These are phyloP conservation scores for Noctua janthe DNA, from an alignment of 2,888 invertebrate genomes.

Conservation along the genomic window DNA sequence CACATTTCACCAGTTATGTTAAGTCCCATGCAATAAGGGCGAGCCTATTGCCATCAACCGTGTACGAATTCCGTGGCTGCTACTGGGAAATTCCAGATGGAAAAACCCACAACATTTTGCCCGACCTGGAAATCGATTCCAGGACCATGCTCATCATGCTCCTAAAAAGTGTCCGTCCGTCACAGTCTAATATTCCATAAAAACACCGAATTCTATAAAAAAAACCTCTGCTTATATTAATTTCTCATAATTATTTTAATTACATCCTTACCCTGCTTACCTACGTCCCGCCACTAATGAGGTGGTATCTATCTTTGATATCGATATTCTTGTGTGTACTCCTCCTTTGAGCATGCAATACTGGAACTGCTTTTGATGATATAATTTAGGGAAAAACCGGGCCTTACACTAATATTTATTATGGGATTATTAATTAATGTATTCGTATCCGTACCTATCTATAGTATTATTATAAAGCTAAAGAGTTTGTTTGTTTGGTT, in stretches of 20 bases:
- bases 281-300: conserved; percentile 54
- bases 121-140: too few species aligned
- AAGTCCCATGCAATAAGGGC: too few species aligned
- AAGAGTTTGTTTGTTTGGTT: too few species aligned
- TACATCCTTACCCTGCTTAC: conserved; percentile 14
- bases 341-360: conserved; percentile 51
- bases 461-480: too few species aligned
- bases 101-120: too few species aligned
- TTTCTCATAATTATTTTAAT: conserved; percentile 18
- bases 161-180: too few species aligned
- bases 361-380: conserved; percentile 33
- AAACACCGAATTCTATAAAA: neutral
- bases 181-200: neutral
- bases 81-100: too few species aligned
- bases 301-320: conserved; percentile 65
- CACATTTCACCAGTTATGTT: too few species aligned
- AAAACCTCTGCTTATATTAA: neutral
- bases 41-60: too few species aligned
- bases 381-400: too few species aligned
- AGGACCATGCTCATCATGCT: too few species aligned
- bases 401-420: neutral
- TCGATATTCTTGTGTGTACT: conserved; percentile 63
- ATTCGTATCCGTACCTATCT: neutral
- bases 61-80: too few species aligned
- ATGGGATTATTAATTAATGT: neutral